phyloP scores from a whole-genome alignment of 2,113 vertebrate genomes.

The Tamias sibiricus region DNA sequence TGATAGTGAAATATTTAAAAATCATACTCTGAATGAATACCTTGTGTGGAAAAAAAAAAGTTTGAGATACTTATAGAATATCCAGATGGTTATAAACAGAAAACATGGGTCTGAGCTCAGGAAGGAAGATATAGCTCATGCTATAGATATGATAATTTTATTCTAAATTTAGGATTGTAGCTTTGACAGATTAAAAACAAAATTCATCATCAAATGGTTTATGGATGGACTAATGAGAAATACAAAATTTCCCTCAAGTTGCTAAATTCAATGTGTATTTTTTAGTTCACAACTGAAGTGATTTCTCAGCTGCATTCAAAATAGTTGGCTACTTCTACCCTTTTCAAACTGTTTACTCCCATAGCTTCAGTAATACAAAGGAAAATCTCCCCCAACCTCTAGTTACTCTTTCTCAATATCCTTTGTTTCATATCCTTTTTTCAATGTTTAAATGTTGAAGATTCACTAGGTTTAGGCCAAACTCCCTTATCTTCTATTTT shows the following conservation, averaged over 20 bases:
- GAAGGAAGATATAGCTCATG: conserved; percentile 23
- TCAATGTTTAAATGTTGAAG: not conserved
- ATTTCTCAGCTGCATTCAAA: conserved; percentile 46
- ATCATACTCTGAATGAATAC: not conserved
- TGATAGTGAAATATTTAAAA: not conserved
- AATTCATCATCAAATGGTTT: conserved; percentile 50
- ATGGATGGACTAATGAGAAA: not conserved
- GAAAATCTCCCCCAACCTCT: conserved; percentile 16
- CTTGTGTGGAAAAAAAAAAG: not conserved
- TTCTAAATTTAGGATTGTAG: conserved; percentile 37
- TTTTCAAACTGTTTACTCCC: not conserved
- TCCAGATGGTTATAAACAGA: conserved; percentile 38
- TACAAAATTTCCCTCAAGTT: not conserved
- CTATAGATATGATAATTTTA: conserved; percentile 46
- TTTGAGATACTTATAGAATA: conserved; percentile 21
- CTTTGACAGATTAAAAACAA: conserved; percentile 54
- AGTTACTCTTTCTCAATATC: not conserved
- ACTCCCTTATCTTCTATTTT: not conserved
- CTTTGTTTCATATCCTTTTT: not conserved
- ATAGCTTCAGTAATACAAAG: not conserved
- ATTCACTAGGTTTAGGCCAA: not conserved
- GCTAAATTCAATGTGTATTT: not conserved
- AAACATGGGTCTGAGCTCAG: conserved; percentile 10
- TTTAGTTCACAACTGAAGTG: not conserved
- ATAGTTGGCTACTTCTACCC: not conserved